These are phyloP conservation scores for Bombus sylvicola DNA, from an alignment of 1,140 invertebrate genomes.

Conservation along the genomic window DNA sequence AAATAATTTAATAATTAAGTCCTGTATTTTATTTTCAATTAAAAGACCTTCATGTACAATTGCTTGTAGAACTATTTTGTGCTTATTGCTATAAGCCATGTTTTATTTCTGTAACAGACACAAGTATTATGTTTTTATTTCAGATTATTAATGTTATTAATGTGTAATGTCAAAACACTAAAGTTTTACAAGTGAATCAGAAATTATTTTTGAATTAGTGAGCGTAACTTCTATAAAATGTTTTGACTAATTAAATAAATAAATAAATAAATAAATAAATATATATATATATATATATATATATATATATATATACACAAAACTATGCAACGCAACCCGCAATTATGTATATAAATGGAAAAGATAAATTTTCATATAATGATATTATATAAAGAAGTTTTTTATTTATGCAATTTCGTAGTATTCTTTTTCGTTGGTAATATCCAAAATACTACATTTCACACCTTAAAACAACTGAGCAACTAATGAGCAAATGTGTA, in stretches of 20 bases:
- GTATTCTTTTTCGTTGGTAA: background rate
- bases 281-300: too few relatives aligned
- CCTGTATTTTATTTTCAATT: conserved; percentile 21
- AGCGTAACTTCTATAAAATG: background rate
- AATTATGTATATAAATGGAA: background rate
- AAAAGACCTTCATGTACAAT: conserved; percentile 52
- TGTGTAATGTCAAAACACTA: background rate
- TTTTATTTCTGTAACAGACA: background rate
- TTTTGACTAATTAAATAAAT: background rate
- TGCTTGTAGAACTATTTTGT: conserved; percentile 55
- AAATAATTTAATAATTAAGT: conserved; percentile 53
- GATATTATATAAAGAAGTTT: background rate
- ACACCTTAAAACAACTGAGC: background rate
- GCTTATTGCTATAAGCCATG: conserved; percentile 43
- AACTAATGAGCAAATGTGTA: background rate
- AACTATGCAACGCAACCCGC: background rate
- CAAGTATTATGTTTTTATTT: background rate
- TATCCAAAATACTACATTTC: background rate
- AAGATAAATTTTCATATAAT: background rate
- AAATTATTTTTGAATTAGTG: background rate
- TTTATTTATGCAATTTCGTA: background rate
- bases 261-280: too few relatives aligned
- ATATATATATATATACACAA: background rate
- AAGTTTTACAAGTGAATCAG: background rate
- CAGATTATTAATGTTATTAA: background rate